Percentiles rank a stretch among this genome's conserved stretches.
These are phyloP conservation scores for Leucopsar rothschildi DNA, from an alignment of 2,113 vertebrate species.

Conservation along the genomic window DNA sequence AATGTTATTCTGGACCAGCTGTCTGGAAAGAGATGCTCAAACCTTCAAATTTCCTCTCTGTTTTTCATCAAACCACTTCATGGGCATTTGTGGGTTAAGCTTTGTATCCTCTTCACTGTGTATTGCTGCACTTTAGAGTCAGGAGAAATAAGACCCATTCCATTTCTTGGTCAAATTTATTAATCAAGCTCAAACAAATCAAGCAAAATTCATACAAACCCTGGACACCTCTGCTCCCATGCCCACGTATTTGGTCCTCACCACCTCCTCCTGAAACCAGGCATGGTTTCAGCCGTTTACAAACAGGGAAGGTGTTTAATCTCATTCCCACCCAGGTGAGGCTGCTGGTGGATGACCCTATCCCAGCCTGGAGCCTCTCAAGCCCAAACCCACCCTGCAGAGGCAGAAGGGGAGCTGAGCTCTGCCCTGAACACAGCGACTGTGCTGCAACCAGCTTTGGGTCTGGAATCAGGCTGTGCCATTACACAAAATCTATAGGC, in stretches of 20 bases:
- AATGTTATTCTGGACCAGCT: background rate
- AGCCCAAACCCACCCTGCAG: rapidly evolving
- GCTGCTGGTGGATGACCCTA: background rate
- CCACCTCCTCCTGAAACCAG: background rate
- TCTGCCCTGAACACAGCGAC: rapidly evolving
- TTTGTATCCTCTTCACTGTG: background rate
- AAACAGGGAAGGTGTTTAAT: background rate
- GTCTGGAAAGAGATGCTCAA: background rate
- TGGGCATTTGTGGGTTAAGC: background rate
- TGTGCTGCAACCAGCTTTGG: rapidly evolving
- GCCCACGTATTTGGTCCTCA: background rate
- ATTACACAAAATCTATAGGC: background rate
- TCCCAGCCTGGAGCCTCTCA: background rate
- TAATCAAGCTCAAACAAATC: background rate
- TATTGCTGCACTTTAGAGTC: background rate
- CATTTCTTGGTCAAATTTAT: background rate
- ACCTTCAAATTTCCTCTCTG: background rate
- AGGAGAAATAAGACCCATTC: background rate
- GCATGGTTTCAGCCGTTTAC: background rate
- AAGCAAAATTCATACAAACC: background rate
- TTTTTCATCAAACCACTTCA: background rate
- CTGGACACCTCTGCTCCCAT: background rate
- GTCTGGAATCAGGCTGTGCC: background rate
- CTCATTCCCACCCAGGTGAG: background rate
- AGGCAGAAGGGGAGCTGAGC: background rate